Evolutionary conservation across 2,888 invertebrate genomes (phyloP).

Genomic region (Phorcus lineatus): DNA sequence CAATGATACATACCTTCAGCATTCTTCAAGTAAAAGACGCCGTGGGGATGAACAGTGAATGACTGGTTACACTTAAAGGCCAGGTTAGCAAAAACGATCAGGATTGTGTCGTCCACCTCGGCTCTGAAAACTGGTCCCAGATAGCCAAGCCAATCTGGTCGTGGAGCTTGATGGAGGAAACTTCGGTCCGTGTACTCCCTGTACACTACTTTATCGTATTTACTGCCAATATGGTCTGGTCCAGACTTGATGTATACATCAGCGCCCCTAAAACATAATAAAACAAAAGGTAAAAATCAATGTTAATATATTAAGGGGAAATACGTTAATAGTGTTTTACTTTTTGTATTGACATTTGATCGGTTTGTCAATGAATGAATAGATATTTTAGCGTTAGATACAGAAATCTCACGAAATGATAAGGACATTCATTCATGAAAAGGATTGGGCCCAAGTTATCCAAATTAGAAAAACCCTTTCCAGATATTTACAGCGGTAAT

Average conservation of each 20-base stretch:
- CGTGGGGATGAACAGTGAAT: slow-evolving; percentile 35
- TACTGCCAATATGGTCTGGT: slow-evolving; percentile 27
- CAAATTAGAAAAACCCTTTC: too few species aligned
- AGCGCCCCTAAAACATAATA: too few species aligned
- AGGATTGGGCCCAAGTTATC: too few species aligned
- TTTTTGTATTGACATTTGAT: too few species aligned
- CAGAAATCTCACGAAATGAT: too few species aligned
- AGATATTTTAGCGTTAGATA: too few species aligned
- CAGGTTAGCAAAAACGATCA: slow-evolving; percentile 30
- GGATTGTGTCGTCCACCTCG: slow-evolving; percentile 34
- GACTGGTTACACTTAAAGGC: slow-evolving; percentile 8
- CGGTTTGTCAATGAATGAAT: too few species aligned
- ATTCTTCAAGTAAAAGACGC: slow-evolving; percentile 34
- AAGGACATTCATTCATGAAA: too few species aligned
- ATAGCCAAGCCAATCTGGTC: slow-evolving; percentile 30
- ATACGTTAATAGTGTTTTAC: too few species aligned
- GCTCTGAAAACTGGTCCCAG: slow-evolving; percentile 35
- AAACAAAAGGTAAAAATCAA: too few species aligned
- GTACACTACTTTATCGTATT: slow-evolving; percentile 35
- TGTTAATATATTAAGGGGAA: too few species aligned
- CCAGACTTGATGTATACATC: slow-evolving; percentile 22
- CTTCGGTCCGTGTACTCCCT: slow-evolving; percentile 32
- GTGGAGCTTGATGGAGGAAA: slow-evolving; percentile 12
- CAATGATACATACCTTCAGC: slow-evolving; percentile 32
- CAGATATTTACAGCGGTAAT: too few species aligned